These are phyloP conservation scores for Bombus picipes DNA, from an alignment of 1,140 invertebrate species.

Conservation along the genomic window DNA sequence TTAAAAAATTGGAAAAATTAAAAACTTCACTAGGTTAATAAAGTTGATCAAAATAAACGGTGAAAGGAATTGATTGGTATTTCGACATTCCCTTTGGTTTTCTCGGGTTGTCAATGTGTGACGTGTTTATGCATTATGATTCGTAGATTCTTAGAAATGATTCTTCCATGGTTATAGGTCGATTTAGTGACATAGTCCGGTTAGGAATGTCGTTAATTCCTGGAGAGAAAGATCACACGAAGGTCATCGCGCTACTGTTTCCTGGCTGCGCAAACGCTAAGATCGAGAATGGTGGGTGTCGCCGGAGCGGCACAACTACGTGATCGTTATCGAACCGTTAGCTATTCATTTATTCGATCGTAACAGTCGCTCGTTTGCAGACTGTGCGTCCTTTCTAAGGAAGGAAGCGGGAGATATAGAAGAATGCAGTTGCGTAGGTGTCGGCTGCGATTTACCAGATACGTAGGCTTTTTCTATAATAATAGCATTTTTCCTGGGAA, in stretches of 20 bases:
- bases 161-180: slow-evolving; percentile 49
- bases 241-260: slow-evolving; percentile 60
- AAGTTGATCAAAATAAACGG: no score
- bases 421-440: background rate
- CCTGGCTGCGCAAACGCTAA: slow-evolving; percentile 25
- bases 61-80: no score
- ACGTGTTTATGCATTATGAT: background rate
- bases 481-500: background rate
- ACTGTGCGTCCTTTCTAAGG: slow-evolving; percentile 11
- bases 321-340: slow-evolving; percentile 59
- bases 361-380: slow-evolving; percentile 3
- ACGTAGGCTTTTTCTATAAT: background rate
- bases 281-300: slow-evolving; percentile 39
- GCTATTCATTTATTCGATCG: slow-evolving; percentile 47
- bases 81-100: background rate
- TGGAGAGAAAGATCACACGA: slow-evolving; percentile 47
- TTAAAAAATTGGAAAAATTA: no score
- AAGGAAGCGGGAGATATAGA: background rate
- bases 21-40: no score
- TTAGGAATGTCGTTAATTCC: slow-evolving; percentile 59
- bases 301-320: slow-evolving; percentile 38
- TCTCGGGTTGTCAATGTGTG: background rate
- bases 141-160: slow-evolving; percentile 2
- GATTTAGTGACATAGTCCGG: slow-evolving; percentile 47
- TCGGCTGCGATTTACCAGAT: background rate